These are phyloP conservation scores for Campylomormyrus tamandua DNA, from an alignment of 2,113 vertebrate species.

Conservation along the genomic window DNA sequence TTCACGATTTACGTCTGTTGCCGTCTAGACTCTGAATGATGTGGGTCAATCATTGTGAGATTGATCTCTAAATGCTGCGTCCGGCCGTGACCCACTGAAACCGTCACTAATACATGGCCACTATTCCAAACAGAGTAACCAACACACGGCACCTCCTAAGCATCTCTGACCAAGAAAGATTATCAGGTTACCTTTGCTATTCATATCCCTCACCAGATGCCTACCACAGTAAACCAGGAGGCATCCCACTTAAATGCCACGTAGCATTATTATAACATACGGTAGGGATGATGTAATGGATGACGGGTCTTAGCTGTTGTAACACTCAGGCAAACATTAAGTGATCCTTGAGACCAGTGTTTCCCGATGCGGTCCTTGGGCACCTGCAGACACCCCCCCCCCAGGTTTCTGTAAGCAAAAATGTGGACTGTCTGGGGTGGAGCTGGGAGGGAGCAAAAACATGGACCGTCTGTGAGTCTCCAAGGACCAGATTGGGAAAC, in stretches of 20 bases:
- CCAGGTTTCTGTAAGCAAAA: not conserved
- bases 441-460: not conserved
- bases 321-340: not conserved
- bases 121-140: constrained; percentile 6
- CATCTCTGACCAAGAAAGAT: not conserved
- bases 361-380: not conserved
- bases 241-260: not conserved
- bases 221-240: not conserved
- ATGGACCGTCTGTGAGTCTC: not conserved
- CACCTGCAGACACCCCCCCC: not conserved
- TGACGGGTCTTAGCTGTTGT: not conserved
- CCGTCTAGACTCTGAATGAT: constrained; percentile 26
- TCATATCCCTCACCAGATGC: not conserved
- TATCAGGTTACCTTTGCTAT: not conserved
- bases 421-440: not conserved
- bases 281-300: not conserved
- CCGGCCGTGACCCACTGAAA: constrained; percentile 35
- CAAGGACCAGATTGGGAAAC: not conserved
- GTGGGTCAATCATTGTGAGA: constrained; percentile 60
- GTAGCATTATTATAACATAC: not conserved
- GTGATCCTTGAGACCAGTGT: not conserved
- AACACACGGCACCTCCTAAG: not conserved
- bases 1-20: constrained; percentile 17
- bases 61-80: constrained; percentile 63
- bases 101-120: constrained; percentile 4